A percentile compares a stretch with the other conserved stretches of the same genome.
These are phyloP conservation scores for Poeciliopsis retropinna DNA, from an alignment of 2,113 vertebrate genomes.

Conservation along the genomic window DNA sequence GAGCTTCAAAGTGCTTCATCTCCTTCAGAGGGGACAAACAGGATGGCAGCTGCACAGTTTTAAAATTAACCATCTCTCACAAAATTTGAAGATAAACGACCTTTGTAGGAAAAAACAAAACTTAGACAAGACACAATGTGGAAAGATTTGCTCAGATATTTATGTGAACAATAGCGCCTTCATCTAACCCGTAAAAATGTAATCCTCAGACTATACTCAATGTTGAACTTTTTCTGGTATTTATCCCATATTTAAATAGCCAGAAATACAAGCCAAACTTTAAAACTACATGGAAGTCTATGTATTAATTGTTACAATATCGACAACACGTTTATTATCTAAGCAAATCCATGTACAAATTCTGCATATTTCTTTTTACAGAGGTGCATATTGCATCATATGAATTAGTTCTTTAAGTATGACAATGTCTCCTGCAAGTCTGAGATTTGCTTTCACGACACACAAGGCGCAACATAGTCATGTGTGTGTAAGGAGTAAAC, in stretches of 20 bases:
- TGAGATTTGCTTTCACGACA: too few species aligned
- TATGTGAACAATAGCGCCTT: background rate
- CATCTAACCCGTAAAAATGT: background rate
- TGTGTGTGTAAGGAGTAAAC: too few species aligned
- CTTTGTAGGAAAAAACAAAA: background rate
- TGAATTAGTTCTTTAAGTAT: too few species aligned
- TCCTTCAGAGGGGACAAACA: constrained; percentile 33
- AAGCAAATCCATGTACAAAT: too few species aligned
- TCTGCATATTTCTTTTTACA: too few species aligned
- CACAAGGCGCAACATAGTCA: too few species aligned
- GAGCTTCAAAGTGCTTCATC: constrained; percentile 17
- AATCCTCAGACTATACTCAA: background rate
- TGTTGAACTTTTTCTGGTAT: background rate
- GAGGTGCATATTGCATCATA: too few species aligned
- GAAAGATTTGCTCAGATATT: background rate
- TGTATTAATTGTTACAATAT: too few species aligned
- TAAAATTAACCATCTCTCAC: constrained; percentile 5
- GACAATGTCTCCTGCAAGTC: too few species aligned
- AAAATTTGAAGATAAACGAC: background rate
- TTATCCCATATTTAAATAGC: background rate
- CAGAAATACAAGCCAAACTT: background rate
- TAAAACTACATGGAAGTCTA: background rate
- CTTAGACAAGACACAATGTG: background rate
- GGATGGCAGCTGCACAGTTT: background rate
- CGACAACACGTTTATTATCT: too few species aligned